A percentile compares a stretch with the other conserved stretches of the same genome.
These are phyloP conservation scores for Potamilus streckersoni DNA, from an alignment of 1,140 invertebrate genomes.

Conservation along the genomic window DNA sequence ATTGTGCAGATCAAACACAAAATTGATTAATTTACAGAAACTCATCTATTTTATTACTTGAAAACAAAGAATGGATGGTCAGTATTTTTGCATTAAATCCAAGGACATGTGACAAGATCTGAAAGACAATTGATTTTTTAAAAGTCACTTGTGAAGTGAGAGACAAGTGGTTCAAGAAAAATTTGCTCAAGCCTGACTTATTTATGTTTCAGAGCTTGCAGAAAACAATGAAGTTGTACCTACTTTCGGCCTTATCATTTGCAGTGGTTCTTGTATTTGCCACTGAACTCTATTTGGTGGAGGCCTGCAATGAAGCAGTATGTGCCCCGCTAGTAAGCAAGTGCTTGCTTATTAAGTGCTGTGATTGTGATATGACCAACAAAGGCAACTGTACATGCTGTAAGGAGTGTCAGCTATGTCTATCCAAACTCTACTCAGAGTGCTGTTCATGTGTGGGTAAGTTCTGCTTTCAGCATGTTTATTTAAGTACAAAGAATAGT, in stretches of 20 bases:
- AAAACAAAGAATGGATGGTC: no score
- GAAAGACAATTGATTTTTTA: no score
- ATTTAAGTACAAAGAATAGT: not conserved
- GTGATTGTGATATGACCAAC: conserved; percentile 86
- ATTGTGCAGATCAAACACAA: no score
- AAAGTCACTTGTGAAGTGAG: no score
- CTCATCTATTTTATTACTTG: no score
- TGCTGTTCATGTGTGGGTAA: conserved; percentile 96
- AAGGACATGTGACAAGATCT: no score
- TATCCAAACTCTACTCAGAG: conserved; percentile 89
- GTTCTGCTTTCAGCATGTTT: conserved; percentile 49
- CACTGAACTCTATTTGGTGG: not conserved
- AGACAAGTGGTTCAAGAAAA: no score
- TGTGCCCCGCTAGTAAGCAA: conserved; percentile 95
- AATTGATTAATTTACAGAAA: no score
- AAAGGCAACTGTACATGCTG: conserved; percentile 86
- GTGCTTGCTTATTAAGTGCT: conserved; percentile 94
- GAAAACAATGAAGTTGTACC: not conserved
- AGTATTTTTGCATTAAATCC: no score
- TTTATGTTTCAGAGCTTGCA: not conserved
- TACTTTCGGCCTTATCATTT: conserved; percentile 2
- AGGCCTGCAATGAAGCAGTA: conserved; percentile 85
- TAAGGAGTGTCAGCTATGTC: conserved; percentile 90
- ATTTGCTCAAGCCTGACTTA: no score
- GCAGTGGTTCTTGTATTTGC: not conserved